Evolutionary conservation across 2,888 invertebrate species (phyloP), one percentile per base, ranked within the genome.

Genomic region (Drosophila mulleri): DNA sequence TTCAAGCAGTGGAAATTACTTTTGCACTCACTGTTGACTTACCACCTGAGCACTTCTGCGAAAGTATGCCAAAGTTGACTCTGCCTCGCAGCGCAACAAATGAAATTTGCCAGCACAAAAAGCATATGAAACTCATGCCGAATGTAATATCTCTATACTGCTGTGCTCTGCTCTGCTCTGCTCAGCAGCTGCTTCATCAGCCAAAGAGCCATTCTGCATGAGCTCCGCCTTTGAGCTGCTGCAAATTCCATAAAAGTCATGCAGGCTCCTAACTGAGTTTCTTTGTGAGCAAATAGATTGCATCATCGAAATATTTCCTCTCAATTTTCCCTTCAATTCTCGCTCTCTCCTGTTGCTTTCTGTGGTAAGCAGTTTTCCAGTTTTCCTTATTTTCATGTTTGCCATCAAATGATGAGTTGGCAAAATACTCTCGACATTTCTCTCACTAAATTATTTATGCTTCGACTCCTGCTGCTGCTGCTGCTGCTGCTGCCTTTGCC

Each of bases 21-120:
- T 67, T 76, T 54, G 60, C 56, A 52, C 63, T 66, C 72, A 79
- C 79, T 67, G 67, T 73, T 75, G 79, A 84, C 75, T 84, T 82
- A 84, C 63, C 57, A 53, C 58, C 47, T 42, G 35, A 35, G 35
- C 20, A 14, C 35, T 54, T 26, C 58, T 20, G 39, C 18, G 52
- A 3, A 57, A 41, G 44, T 37, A 54, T 26, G 32, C 42, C 50
- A 54, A 45, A 64, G 50, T 52, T 54, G 37, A 72, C n/a, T 53
- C 35, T 67, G 39, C 12, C 37, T 45, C 54, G 18, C 32, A 56
- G 77, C 53, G 61, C 37, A 71, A 59, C 48, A 72, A 78, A 83
- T 75, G 67, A 71, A 74, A 85, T 85, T 81, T 72, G 44, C 64
- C 56, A 32, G 41, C 65, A 67, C 63, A 60, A 54, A 75, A 59